These are phyloP conservation scores for Pteronotus mesoamericanus DNA, from an alignment of 2,797 vertebrate species.

Conservation along the genomic window DNA sequence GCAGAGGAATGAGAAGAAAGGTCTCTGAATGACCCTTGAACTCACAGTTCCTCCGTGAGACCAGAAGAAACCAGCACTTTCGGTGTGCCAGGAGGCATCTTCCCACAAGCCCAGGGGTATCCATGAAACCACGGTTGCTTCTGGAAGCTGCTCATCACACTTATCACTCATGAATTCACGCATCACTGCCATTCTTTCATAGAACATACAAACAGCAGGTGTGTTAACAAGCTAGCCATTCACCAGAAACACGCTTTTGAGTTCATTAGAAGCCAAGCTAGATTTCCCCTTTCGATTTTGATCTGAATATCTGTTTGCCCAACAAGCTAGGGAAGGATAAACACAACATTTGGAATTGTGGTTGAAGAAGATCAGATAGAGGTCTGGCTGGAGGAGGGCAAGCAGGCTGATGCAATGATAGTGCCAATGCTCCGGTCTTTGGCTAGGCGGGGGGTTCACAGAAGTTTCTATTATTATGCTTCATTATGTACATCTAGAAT, in stretches of 20 bases:
- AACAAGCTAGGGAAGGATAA: neutral
- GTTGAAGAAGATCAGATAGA: neutral
- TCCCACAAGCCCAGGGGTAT: neutral
- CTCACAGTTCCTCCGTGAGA: neutral
- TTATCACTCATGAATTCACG: neutral
- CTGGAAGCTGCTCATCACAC: neutral
- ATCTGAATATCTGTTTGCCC: neutral
- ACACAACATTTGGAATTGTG: neutral
- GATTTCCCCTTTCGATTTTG: neutral
- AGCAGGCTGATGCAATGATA: no score
- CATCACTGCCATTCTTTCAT: fast-evolving
- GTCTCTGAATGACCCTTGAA: neutral
- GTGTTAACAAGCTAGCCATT: no score
- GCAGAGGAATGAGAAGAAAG: neutral
- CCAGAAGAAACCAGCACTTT: neutral
- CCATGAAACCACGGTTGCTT: neutral
- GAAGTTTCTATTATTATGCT: neutral
- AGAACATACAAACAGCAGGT: neutral
- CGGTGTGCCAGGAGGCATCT: neutral
- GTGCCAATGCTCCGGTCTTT: neutral
- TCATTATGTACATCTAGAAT: neutral
- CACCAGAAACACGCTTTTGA: neutral
- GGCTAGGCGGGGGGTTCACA: neutral
- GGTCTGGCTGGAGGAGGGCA: neutral
- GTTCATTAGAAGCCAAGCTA: neutral